Conservation (phyloP, 2,797 vertebrate species). For the Danio tinwini region DNA sequence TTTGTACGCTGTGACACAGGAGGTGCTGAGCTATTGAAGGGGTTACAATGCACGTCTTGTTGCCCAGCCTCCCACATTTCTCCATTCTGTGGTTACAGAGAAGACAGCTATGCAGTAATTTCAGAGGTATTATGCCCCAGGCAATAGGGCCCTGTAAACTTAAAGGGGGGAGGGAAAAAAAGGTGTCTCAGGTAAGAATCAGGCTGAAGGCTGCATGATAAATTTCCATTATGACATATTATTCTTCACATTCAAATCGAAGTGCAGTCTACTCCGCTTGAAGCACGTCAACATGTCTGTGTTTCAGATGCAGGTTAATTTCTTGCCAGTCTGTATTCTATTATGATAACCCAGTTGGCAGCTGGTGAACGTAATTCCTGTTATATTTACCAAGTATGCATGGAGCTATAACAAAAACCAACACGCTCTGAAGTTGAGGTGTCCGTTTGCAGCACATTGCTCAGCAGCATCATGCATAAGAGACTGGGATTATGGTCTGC, state of each 20-base stretch:
- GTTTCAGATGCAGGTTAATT: conserved; percentile 70
- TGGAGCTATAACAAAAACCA: conserved; percentile 72
- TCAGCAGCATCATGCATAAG: conserved; percentile 37
- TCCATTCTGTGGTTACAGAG: conserved; percentile 65
- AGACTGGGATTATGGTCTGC: conserved; percentile 26
- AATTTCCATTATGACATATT: conserved; percentile 15
- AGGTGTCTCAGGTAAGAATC: conserved; percentile 52
- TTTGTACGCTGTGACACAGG: conserved; percentile 50
- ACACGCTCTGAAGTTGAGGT: conserved; percentile 55
- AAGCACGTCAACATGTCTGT: conserved; percentile 30
- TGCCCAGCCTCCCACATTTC: conserved; percentile 62
- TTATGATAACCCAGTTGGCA: conserved; percentile 76
- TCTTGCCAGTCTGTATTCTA: conserved; percentile 64
- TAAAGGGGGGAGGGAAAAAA: conserved; percentile 51
- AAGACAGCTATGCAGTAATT: conserved; percentile 63
- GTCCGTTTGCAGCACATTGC: conserved; percentile 38
- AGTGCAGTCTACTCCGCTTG: conserved; percentile 34
- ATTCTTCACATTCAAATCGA: conserved; percentile 38
- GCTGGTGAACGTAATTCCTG: conserved; percentile 74
- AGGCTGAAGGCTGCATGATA: conserved; percentile 43
- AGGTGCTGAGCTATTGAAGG: conserved; percentile 58
- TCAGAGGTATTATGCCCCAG: conserved; percentile 67
- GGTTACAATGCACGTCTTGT: conserved; percentile 64
- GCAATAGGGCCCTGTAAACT: conserved; percentile 57
- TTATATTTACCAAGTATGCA: conserved; percentile 73